phyloP scores from a whole-genome alignment of 2,797 vertebrate genomes.

The Oophaga sylvatica region DNA sequence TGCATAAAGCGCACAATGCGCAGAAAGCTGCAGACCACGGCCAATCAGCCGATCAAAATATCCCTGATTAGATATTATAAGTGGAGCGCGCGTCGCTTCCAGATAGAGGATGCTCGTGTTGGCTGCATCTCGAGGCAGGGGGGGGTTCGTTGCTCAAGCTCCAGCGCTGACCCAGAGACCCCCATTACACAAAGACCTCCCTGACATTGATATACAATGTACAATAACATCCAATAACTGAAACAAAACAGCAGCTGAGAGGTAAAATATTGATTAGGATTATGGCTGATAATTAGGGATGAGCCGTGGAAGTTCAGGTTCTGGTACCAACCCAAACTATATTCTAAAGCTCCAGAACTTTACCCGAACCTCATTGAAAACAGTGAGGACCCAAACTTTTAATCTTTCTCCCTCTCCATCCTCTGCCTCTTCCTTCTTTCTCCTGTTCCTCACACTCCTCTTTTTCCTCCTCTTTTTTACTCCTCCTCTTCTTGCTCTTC shows the following conservation, averaged over 20 bases:
- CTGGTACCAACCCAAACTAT: too few species aligned
- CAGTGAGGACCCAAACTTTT: too few species aligned
- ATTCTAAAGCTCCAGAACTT: too few species aligned
- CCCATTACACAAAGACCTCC: background rate
- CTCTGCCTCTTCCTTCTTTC: too few species aligned
- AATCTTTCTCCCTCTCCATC: too few species aligned
- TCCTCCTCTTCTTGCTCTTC: too few species aligned
- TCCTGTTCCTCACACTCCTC: too few species aligned
- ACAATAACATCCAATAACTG: background rate
- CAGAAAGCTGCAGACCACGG: constrained; percentile 21
- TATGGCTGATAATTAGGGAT: too few species aligned
- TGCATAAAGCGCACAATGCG: constrained; percentile 39
- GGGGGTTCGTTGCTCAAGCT: constrained; percentile 4
- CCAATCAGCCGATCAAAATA: constrained; percentile 56
- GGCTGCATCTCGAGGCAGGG: background rate
- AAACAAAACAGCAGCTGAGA: background rate
- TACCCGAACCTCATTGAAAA: too few species aligned
- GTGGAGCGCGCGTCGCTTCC: constrained; percentile 5
- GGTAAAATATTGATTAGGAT: too few species aligned
- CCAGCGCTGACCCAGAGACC: background rate
- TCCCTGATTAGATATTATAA: constrained; percentile 59
- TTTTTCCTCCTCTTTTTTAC: too few species aligned
- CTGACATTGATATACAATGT: background rate
- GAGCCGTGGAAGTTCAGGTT: too few species aligned
- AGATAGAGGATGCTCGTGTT: constrained; percentile 16